Evolutionary conservation across 2,797 vertebrate species (phyloP).

Genomic region (Cyclopterus lumpus): DNA sequence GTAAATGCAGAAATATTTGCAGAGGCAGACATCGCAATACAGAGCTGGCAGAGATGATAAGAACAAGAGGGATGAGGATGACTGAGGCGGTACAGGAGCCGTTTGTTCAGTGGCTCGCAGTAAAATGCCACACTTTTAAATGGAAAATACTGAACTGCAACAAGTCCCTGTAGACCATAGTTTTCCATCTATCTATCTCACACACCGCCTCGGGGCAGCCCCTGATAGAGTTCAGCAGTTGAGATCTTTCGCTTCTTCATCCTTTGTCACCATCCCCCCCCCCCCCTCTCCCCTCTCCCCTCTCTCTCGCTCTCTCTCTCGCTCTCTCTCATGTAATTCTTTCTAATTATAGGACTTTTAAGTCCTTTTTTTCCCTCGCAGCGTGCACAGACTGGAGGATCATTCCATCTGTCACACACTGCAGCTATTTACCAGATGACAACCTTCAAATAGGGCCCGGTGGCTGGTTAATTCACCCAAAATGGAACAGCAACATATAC

Average conservation of each 20-base stretch:
- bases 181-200: constrained; percentile 23
- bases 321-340: constrained; percentile 12
- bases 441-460: neutral
- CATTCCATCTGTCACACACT: constrained; percentile 17
- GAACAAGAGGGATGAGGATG: constrained; percentile 11
- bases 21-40: constrained; percentile 19
- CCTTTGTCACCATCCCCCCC: constrained; percentile 8
- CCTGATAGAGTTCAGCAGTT: constrained; percentile 21
- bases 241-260: constrained; percentile 7
- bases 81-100: constrained; percentile 37
- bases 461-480: neutral
- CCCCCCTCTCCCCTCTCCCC: too few species aligned
- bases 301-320: too few species aligned
- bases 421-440: constrained; percentile 25
- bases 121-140: constrained; percentile 56
- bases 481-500: neutral
- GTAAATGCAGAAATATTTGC: constrained; percentile 39
- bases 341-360: constrained; percentile 18
- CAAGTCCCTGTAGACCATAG: constrained; percentile 45
- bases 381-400: constrained; percentile 8
- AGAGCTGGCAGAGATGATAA: constrained; percentile 11
- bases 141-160: constrained; percentile 61
- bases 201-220: neutral
- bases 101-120: constrained; percentile 40
- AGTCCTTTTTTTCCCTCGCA: constrained; percentile 23